Conservation (phyloP, 2,113 vertebrate species). For the Bos indicus region DNA sequence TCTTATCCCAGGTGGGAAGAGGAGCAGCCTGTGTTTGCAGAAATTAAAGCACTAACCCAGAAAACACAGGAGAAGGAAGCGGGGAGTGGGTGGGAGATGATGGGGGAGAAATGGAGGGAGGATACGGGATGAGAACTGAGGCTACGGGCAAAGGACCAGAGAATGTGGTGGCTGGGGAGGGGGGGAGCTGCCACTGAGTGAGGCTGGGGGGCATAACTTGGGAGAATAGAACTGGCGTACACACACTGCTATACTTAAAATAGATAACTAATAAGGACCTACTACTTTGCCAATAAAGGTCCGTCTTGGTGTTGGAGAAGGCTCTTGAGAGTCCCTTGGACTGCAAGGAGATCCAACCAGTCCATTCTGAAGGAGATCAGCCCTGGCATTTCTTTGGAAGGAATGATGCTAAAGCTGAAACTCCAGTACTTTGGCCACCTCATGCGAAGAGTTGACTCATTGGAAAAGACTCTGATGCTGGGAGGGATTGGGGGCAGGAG, state of each 20-base stretch:
- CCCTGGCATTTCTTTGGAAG: too few relatives aligned
- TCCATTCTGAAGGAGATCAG: too few relatives aligned
- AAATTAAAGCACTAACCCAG: neutral
- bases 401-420: too few relatives aligned
- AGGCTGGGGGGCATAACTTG: neutral
- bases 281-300: too few relatives aligned
- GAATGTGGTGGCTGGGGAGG: neutral
- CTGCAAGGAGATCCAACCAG: too few relatives aligned
- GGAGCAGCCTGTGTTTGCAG: neutral
- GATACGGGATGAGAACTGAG: fast-evolving
- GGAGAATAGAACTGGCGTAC: neutral
- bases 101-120: neutral
- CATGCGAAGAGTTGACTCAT: too few relatives aligned
- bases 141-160: fast-evolving
- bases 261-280: neutral
- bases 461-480: too few relatives aligned
- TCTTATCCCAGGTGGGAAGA: neutral
- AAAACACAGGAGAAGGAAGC: neutral
- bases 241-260: neutral
- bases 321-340: too few relatives aligned
- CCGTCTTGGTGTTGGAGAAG: too few relatives aligned
- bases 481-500: too few relatives aligned
- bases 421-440: too few relatives aligned
- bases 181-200: neutral
- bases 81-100: fast-evolving